Evolutionary conservation across 2,888 invertebrate genomes (phyloP), one percentile per base, ranked within the genome.

Genomic region (Drymonia ruficornis): DNA sequence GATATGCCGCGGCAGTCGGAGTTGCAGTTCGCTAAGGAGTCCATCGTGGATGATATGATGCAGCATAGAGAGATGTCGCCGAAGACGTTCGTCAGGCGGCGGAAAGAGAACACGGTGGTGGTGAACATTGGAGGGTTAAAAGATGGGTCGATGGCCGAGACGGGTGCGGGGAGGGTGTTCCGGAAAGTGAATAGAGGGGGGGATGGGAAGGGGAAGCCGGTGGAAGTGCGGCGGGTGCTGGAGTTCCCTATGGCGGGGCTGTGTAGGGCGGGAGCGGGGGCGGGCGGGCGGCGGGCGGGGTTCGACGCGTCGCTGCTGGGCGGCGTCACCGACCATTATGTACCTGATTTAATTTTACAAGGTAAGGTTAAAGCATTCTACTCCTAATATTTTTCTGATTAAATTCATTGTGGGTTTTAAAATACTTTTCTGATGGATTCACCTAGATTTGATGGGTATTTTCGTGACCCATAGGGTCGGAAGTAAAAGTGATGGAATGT

Each of bases 281-380:
- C 40, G 59, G 50, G 29, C 28, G 57, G 44, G 50, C 59, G 31
- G 42, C 57, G 68, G 2, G 83, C 93, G 1, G 94, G 94, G 0
- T 95, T 94, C 72, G 93, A 94, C 52, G 91, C 90, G 5, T 94
- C 95, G 28, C 79, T 96, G 53, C 90, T 96, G 62, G 94, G 95
- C 28, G 94, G 94, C 46, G 85, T 95, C 49, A 93, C 93, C 54
- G 94, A 95, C 75, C 94, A 94, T 73, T 96, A 96, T 81, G 94
- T 95, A 80, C 94, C 96, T 72, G 95, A 96, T 90, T 94, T 96
- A 94, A 94, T 96, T 61, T 91, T 97, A 73, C 97, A 97, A 92
- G 96, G 94, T 89, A 49, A 18, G 44, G 15, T 6, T 34, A 23
- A 36, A n/a, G n/a, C n/a, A n/a, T n/a, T n/a, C n/a, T n/a, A n/a